These are phyloP conservation scores for Seira musarum DNA, from an alignment of 2,888 invertebrate genomes.

Conservation along the genomic window DNA sequence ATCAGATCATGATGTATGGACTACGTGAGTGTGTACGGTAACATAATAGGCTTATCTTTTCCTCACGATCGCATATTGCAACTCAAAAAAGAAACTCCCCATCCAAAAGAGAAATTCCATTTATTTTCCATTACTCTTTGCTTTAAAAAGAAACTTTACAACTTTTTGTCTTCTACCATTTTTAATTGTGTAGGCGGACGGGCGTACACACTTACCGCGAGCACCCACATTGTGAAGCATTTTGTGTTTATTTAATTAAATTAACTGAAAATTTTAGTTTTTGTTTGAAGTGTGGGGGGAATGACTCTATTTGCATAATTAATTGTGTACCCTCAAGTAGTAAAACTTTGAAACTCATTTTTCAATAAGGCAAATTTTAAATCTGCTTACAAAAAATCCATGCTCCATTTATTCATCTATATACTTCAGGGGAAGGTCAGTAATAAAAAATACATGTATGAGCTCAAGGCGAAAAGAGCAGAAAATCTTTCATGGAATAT, in stretches of 20 bases:
- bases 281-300: background rate
- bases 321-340: background rate
- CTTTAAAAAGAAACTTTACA: background rate
- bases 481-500: background rate
- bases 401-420: background rate
- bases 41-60: background rate
- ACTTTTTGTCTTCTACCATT: background rate
- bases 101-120: no score
- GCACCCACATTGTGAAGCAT: no score
- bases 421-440: background rate
- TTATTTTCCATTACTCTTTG: background rate
- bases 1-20: background rate
- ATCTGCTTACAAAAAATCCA: background rate
- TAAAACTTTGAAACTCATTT: background rate
- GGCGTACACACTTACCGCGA: no score
- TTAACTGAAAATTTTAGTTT: background rate
- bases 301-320: background rate
- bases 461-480: background rate
- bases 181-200: background rate
- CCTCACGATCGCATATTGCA: background rate
- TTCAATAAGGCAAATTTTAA: background rate
- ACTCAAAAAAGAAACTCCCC: background rate
- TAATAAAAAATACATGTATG: no score
- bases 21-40: background rate
- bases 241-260: background rate